Base-by-base conservation (phyloP, 2,113 vertebrate species). In the Rafetus swinhoei region DNA sequence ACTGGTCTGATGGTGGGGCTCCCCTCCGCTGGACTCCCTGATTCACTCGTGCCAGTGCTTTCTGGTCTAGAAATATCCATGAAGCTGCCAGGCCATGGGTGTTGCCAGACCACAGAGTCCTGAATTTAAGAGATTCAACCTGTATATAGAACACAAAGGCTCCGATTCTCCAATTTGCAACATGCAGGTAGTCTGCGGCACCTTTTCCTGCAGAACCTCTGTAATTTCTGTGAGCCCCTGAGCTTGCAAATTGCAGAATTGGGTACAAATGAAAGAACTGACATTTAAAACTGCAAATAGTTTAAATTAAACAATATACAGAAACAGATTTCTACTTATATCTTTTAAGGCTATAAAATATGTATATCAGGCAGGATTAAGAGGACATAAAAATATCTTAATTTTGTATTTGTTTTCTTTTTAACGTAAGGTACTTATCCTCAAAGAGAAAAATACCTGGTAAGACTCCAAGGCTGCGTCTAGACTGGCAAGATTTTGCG, bases 131-230 rank as follows among this genome's bases (percentile, higher is more conserved):
- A 45, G 45, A 45, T 45, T 45, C 45, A 45, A 45, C 45, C 4
- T 45, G 45, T 45, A 59, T 1, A 50, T 18, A 69, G 24, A 12
- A 79, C 82, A 76, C 65, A 59, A 77, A 2, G 0, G 14, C 39
- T 7, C 1, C 0, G 0, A 39, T 89, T 79, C 57, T 45, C 19
- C 85, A 92, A 80, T 7, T 55, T 21, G 3, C 2, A 18, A 69
- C 13, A 52, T 32, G 18, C 1, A 4, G 52, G 13, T 72, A 2
- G 7, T 60, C 21, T 81, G 2, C 9, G 50, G n/a, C n/a, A 10
- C n/a, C 50, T 72, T 39, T 5, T 15, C 9, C 39, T 59, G 2
- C 1, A 59, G 55, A n/a, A 82, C 65, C 54, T 25, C 21, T 35
- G 79, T 19, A 50, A 39, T 2, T 82, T 25, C 39, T 65, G 50